Evolutionary conservation across 2,888 invertebrate genomes (phyloP), one percentile per base, ranked within the genome.

Genomic region (Drosophila birchii): DNA sequence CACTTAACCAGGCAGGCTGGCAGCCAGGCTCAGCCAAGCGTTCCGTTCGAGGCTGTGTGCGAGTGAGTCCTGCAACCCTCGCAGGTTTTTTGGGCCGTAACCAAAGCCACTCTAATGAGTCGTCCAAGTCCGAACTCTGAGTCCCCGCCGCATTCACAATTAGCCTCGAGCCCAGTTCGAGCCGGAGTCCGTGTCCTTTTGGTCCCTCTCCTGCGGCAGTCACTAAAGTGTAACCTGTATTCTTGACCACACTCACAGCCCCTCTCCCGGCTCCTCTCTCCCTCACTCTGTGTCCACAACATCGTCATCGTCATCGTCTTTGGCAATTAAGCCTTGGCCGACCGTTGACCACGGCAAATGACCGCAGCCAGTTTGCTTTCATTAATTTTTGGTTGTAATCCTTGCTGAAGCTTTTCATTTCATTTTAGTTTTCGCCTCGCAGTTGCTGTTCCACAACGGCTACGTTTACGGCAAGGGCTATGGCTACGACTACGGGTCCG

Each of bases 381-480:
- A 90, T 89, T 90, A 88, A 89, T 90, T 90, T 89, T 88, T 81
- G 89, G 88, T 89, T 88, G 88, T 89, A 89, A 89, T 87, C 89
- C 86, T 88, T 83, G 83, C 79, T 80, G 86, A 82, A 86, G 88
- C 86, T 81, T 84, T 88, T 88, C 82, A 80, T 86, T 86, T 80
- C 80, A 80, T 86, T 86, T 82, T 81, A 80, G 85, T 86, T 81
- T 80, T 74, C 72, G 70, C 53, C 78, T 74, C 56, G 44, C 61
- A 59, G 60, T 62, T 81, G 72, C 60, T 72, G 72, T 54, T 57
- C 32, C 54, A 47, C 54, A 14, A 16, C 20, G 51, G 51, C 34
- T 36, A 34, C 51, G 51, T 20, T 51, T 51, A 51, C 51, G 51
- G 49, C 49, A 18, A 34, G 23, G 34, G 12, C 47, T 34, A 43